Evolutionary conservation across 2,797 vertebrate species (phyloP), one percentile per base, ranked within the genome.

Genomic region (Coreius guichenoti): DNA sequence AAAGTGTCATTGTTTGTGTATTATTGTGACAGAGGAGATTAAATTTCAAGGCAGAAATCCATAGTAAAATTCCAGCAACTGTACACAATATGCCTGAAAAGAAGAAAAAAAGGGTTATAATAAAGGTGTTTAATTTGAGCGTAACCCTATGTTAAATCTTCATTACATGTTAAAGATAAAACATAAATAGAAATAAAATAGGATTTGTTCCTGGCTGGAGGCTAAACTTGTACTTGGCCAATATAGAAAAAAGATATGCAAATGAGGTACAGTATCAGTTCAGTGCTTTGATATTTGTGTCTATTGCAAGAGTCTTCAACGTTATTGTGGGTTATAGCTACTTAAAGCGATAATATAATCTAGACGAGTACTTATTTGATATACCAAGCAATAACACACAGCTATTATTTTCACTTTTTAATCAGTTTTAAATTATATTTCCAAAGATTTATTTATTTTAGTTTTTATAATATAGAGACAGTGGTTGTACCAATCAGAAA

Each of bases 191-290:
- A 76, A 54, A 43, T 9, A 83, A 58, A 76, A 83, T 67, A 54
- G 31, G 72, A 65, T 83, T 54, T 43, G 13, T 76, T 74, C 45
- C 56, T 58, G 3, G 12, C 36, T 73, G 14, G 21, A 83, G 68
- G 23, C n/a, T 81, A 23, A 69, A 81, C 65, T 54, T 81, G 43
- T 49, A 51, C 17, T 65, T 81, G 36, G 51, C 54, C 80, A 75
- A 33, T 45, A 21, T 54, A 54, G 6, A 21, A 47, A 11, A 70
- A 21, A 73, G 5, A 29, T 58, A 73, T 73, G 54, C 68, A 47
- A 82, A 82, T 61, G 26, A 73, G 36, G 49, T 43, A 58, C 33
- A 58, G 67, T 81, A 81, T 70, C 49, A 58, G 26, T 26, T 82
- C n/a, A 61, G 68, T 73, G 36, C 31, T 56, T 56, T 56, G 49